These are phyloP conservation scores for Proisotoma minuta DNA, from an alignment of 2,888 invertebrate species.

Conservation along the genomic window DNA sequence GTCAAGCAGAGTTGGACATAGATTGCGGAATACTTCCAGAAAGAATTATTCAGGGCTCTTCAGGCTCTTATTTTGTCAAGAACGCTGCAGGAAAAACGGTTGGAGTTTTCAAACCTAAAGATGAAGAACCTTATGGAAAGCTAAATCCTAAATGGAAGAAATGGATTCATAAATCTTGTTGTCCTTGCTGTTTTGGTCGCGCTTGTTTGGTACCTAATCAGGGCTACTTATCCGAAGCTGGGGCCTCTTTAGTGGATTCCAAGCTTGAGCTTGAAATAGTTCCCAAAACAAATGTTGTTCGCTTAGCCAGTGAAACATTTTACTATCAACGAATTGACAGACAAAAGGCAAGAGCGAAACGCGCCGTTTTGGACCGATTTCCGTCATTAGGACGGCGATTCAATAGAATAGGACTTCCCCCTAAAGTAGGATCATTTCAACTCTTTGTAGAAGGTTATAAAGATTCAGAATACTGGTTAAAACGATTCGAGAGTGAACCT, in stretches of 20 bases:
- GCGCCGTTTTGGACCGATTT: constrained; percentile 89
- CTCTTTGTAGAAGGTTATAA: constrained; percentile 93
- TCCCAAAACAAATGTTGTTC: constrained; percentile 95
- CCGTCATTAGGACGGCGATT: constrained; percentile 86
- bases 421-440: constrained; percentile 97
- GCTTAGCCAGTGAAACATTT: constrained; percentile 94
- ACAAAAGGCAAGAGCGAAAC: constrained; percentile 89
- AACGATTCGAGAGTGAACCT: constrained; percentile 87
- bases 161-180: constrained; percentile 98
- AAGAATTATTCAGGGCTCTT: constrained; percentile 96
- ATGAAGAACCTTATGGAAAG: constrained; percentile 97
- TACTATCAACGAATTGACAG: constrained; percentile 95
- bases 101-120: constrained; percentile 98
- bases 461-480: constrained; percentile 94
- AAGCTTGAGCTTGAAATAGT: constrained; percentile 92
- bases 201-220: constrained; percentile 98
- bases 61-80: constrained; percentile 98
- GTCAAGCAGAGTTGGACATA: constrained; percentile 86
- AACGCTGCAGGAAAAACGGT: constrained; percentile 85
- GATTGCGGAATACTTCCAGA: constrained; percentile 92
- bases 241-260: constrained; percentile 95
- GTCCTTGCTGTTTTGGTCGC: constrained; percentile 97
- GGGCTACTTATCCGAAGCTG: constrained; percentile 97
- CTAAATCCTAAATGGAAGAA: constrained; percentile 99
- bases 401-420: constrained; percentile 92